Conservation (phyloP, 2,888 invertebrate genomes). For the Drosophila phalerata region DNA sequence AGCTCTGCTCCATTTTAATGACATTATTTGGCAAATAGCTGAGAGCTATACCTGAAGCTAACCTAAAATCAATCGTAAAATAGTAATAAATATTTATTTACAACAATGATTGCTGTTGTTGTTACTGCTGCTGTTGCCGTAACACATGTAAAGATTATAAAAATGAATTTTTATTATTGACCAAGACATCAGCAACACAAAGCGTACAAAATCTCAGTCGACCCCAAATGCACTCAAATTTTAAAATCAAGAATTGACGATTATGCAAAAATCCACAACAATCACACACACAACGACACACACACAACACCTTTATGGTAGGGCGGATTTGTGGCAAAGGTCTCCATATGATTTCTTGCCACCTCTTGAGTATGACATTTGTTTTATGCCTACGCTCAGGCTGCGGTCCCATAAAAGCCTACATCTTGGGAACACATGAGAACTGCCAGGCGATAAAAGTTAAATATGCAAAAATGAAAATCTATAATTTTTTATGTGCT, state of each 20-base stretch:
- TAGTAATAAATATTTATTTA: slow-evolving; percentile 77
- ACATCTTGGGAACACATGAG: slow-evolving; percentile 64
- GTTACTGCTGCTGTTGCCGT: slow-evolving; percentile 45
- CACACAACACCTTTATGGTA: slow-evolving; percentile 65
- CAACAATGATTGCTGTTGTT: slow-evolving; percentile 43
- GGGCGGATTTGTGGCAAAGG: slow-evolving; percentile 30
- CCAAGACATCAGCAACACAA: slow-evolving; percentile 49
- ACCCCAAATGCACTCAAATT: slow-evolving; percentile 53
- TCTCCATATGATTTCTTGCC: slow-evolving; percentile 54
- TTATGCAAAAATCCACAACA: slow-evolving; percentile 75
- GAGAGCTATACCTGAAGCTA: slow-evolving; percentile 30
- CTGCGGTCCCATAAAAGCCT: slow-evolving; percentile 68
- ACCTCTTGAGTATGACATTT: slow-evolving; percentile 76
- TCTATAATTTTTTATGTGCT: slow-evolving; percentile 79
- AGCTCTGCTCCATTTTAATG: slow-evolving; percentile 38
- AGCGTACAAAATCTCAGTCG: slow-evolving; percentile 2
- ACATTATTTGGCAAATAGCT: slow-evolving; percentile 63
- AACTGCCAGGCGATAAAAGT: slow-evolving; percentile 72
- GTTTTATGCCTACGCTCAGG: slow-evolving; percentile 74
- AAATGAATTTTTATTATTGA: slow-evolving; percentile 77
- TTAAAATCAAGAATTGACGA: slow-evolving; percentile 80
- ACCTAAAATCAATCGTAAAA: slow-evolving; percentile 78
- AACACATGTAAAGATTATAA: slow-evolving; percentile 79
- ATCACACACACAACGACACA: slow-evolving; percentile 26
- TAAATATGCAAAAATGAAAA: slow-evolving; percentile 81